Percentiles rank a stretch among this genome's conserved stretches.
phyloP scores from a whole-genome alignment of 2,888 invertebrate genomes.

The Watsonalla cultraria region DNA sequence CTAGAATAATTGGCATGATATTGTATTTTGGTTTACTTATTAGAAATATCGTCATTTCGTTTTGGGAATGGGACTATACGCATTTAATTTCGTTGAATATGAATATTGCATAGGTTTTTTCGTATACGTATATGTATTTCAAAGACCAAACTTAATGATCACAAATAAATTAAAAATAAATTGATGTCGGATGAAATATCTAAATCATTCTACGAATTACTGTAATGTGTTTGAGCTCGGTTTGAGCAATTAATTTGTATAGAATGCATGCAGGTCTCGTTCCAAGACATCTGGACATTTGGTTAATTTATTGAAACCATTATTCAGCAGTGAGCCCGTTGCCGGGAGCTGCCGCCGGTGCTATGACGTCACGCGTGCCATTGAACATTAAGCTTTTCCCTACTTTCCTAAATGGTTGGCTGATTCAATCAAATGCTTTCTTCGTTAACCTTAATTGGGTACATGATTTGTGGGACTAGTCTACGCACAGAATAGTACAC shows the following conservation, averaged over 20 bases:
- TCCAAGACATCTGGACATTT: slow-evolving; percentile 43
- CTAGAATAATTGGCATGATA: too few relatives aligned
- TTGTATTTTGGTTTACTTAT: too few relatives aligned
- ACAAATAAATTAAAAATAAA: background rate
- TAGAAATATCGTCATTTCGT: too few relatives aligned
- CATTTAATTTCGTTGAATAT: too few relatives aligned
- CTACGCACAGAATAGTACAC: slow-evolving; percentile 7
- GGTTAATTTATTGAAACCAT: slow-evolving; percentile 49
- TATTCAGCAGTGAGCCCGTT: slow-evolving; percentile 29
- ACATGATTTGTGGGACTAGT: slow-evolving; percentile 35
- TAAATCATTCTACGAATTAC: background rate
- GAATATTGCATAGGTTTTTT: too few relatives aligned
- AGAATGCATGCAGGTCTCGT: slow-evolving; percentile 30
- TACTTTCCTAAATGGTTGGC: slow-evolving; percentile 27
- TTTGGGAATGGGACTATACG: too few relatives aligned
- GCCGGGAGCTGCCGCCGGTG: slow-evolving; percentile 18
- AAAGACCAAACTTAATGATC: too few relatives aligned
- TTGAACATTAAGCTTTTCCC: slow-evolving; percentile 31
- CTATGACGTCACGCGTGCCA: slow-evolving; percentile 37
- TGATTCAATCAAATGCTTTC: slow-evolving; percentile 35
- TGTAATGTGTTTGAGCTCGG: slow-evolving; percentile 15
- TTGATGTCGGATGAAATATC: too few relatives aligned
- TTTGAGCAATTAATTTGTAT: slow-evolving; percentile 36
- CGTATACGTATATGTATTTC: too few relatives aligned
- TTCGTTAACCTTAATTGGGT: slow-evolving; percentile 41